phyloP scores from a whole-genome alignment of 2,113 vertebrate species.

The Peromyscus maniculatus region DNA sequence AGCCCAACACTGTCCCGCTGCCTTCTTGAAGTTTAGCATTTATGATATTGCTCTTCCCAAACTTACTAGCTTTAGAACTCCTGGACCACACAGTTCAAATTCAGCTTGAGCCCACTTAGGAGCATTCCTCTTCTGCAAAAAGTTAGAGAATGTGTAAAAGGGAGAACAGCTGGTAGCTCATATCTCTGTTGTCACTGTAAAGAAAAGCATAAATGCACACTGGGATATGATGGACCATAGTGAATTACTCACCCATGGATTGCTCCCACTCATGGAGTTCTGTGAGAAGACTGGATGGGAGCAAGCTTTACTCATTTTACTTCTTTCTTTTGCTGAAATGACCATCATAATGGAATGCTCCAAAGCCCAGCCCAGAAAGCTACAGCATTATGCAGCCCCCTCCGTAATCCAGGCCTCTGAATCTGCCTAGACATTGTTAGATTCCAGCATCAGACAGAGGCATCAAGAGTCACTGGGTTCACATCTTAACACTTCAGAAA shows the following conservation, averaged over 20 bases:
- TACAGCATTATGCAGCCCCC: not conserved
- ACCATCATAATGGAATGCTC: not conserved
- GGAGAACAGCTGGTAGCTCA: not conserved
- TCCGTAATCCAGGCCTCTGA: no score
- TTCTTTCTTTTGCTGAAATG: not conserved
- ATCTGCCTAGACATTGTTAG: not conserved
- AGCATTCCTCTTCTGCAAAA: not conserved
- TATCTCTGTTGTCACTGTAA: not conserved
- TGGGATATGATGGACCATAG: not conserved
- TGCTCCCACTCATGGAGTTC: not conserved
- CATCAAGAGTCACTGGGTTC: not conserved
- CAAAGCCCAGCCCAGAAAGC: not conserved
- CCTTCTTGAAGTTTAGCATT: not conserved
- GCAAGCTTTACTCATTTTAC: not conserved
- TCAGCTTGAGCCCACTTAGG: not conserved
- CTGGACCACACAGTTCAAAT: no score
- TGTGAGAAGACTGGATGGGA: not conserved
- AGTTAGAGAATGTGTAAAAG: not conserved
- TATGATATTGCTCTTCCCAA: not conserved
- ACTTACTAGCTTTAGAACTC: not conserved
- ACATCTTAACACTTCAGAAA: not conserved
- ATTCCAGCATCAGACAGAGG: not conserved
- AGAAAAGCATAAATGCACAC: not conserved
- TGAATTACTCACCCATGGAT: not conserved
- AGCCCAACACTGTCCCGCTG: rapidly evolving